Percentiles rank a stretch among this genome's conserved stretches.
phyloP scores from a whole-genome alignment of 2,888 invertebrate genomes.

The Callimorpha dominula region DNA sequence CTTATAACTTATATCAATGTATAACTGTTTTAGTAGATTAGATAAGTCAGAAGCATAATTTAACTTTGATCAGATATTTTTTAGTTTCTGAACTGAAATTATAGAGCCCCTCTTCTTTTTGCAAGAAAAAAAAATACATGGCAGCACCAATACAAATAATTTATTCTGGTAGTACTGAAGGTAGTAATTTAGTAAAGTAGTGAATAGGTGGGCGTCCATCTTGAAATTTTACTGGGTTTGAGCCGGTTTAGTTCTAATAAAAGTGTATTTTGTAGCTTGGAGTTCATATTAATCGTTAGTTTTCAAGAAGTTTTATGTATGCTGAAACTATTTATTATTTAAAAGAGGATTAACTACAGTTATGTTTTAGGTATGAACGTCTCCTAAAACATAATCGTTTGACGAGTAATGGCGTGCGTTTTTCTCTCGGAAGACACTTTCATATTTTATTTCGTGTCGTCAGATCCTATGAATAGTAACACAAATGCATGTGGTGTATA shows the following conservation, averaged over 20 bases:
- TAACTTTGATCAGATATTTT: background rate
- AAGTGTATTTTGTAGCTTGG: conserved; percentile 83
- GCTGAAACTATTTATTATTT: conserved; percentile 78
- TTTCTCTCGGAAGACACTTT: conserved; percentile 87
- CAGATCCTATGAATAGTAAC: conserved; percentile 66
- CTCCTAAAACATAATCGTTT: conserved; percentile 82
- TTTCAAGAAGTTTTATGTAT: conserved; percentile 82
- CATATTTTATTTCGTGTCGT: conserved; percentile 80
- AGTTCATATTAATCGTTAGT: conserved; percentile 79
- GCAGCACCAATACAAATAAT: conserved; percentile 36
- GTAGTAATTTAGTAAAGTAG: conserved; percentile 61
- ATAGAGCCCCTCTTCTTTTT: background rate
- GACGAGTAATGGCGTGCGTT: conserved; percentile 90
- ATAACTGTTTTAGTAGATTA: too few relatives aligned
- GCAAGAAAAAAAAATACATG: conserved; percentile 11
- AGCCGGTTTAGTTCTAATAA: conserved; percentile 90
- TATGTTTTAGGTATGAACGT: conserved; percentile 91
- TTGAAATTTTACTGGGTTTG: conserved; percentile 91
- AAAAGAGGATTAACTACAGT: conserved; percentile 88
- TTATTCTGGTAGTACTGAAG: conserved; percentile 34
- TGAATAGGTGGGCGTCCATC: conserved; percentile 92
- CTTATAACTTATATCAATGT: too few relatives aligned
- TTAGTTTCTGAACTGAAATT: background rate
- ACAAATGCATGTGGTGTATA: conserved; percentile 57
- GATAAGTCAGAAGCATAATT: too few relatives aligned